Percentiles rank a stretch among this genome's conserved stretches.
Evolutionary conservation across 2,113 vertebrate species (phyloP).

Genomic region (Megaceryle torquata): DNA sequence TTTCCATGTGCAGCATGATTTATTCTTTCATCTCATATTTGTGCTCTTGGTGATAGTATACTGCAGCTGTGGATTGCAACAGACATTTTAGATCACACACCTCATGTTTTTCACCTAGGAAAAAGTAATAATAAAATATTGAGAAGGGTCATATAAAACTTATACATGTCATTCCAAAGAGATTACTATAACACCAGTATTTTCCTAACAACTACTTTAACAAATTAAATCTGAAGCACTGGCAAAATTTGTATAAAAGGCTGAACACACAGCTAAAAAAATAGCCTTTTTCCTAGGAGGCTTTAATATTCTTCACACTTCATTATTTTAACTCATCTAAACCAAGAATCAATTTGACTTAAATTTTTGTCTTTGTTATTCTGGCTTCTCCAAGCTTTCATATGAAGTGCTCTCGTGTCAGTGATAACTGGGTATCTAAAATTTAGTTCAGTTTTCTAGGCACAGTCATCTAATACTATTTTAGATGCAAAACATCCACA

Average conservation of each 20-base stretch:
- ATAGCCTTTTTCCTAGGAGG: background rate
- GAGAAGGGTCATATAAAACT: background rate
- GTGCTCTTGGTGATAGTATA: background rate
- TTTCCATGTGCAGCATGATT: background rate
- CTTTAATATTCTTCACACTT: background rate
- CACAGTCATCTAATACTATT: background rate
- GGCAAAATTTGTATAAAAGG: background rate
- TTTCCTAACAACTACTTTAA: background rate
- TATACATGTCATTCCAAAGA: background rate
- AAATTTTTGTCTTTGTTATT: background rate
- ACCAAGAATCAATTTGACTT: background rate
- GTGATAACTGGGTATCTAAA: background rate
- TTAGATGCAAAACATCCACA: background rate
- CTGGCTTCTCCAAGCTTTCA: background rate
- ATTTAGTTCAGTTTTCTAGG: background rate
- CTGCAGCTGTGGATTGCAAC: background rate
- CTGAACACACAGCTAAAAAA: background rate
- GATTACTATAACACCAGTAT: background rate
- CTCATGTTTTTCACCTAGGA: background rate
- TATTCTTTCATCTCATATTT: constrained; percentile 38
- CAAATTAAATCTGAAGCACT: background rate
- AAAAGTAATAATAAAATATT: constrained; percentile 4
- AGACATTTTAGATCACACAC: background rate
- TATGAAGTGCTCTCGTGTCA: background rate
- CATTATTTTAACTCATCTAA: constrained; percentile 16